These are phyloP conservation scores for Tylochromis polylepis DNA, from an alignment of 2,113 vertebrate genomes.

Conservation along the genomic window DNA sequence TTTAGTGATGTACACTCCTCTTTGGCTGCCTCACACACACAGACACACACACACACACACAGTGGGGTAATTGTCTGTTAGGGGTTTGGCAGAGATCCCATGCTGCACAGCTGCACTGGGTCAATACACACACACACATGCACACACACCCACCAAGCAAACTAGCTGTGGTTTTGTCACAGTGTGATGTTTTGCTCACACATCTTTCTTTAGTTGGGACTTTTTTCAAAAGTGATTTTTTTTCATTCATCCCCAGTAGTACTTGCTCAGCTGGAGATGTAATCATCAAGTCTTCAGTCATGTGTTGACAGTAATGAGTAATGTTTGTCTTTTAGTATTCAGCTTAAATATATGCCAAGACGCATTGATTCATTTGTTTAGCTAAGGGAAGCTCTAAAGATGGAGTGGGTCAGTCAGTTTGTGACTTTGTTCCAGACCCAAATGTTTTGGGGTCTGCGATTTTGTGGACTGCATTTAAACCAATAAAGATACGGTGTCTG, in stretches of 20 bases:
- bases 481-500: neutral
- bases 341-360: neutral
- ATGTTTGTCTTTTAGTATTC: neutral
- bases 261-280: slow-evolving; percentile 12
- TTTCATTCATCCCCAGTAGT: neutral
- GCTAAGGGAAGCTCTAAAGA: neutral
- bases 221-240: neutral
- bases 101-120: slow-evolving; percentile 64
- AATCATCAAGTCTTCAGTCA: neutral
- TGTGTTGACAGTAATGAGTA: neutral
- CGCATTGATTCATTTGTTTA: neutral
- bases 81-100: slow-evolving; percentile 59
- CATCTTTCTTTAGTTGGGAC: neutral
- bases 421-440: neutral
- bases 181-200: slow-evolving; percentile 8
- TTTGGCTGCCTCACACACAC: neutral
- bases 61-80: slow-evolving; percentile 69
- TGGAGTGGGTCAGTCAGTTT: neutral
- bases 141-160: neutral
- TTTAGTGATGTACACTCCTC: slow-evolving; percentile 36
- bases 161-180: neutral
- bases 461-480: neutral
- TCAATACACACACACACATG: slow-evolving; percentile 33
- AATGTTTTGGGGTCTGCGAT: neutral
- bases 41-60: slow-evolving; percentile 16